phyloP scores from a whole-genome alignment of 2,888 invertebrate genomes.

The Metellina segmentata region DNA sequence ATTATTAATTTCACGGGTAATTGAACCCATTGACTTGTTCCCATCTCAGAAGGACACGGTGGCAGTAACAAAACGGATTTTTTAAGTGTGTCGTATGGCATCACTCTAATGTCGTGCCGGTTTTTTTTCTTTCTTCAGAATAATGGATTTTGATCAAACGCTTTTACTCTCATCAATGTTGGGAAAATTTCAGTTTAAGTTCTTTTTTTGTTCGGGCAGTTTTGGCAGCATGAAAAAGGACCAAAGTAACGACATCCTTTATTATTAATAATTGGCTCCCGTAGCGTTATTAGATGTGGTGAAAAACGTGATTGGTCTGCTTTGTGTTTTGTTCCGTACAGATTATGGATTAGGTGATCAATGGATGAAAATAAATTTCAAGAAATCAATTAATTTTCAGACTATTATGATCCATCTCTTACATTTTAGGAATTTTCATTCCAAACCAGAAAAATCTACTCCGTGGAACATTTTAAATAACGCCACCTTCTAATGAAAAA shows the following conservation, averaged over 20 bases:
- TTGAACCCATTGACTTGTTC: slow-evolving; percentile 45
- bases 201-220: neutral
- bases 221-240: neutral
- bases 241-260: neutral
- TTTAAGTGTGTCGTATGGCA: neutral
- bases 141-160: neutral
- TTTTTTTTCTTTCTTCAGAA: neutral
- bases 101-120: neutral
- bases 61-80: slow-evolving; percentile 10
- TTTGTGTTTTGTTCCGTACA: neutral
- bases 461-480: no score
- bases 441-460: no score
- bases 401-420: neutral
- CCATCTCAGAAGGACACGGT: slow-evolving; percentile 13
- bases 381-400: neutral
- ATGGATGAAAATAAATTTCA: neutral
- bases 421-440: neutral
- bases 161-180: neutral
- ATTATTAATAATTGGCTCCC: neutral
- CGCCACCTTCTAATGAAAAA: no score
- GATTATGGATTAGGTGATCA: neutral
- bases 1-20: slow-evolving; percentile 66
- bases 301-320: neutral
- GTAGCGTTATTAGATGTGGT: neutral
- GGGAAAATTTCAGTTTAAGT: neutral